Evolutionary conservation across 30 jellyfish, hydroid and myxozoan species (phyloP).

Genomic region (Mastigias papua): DNA sequence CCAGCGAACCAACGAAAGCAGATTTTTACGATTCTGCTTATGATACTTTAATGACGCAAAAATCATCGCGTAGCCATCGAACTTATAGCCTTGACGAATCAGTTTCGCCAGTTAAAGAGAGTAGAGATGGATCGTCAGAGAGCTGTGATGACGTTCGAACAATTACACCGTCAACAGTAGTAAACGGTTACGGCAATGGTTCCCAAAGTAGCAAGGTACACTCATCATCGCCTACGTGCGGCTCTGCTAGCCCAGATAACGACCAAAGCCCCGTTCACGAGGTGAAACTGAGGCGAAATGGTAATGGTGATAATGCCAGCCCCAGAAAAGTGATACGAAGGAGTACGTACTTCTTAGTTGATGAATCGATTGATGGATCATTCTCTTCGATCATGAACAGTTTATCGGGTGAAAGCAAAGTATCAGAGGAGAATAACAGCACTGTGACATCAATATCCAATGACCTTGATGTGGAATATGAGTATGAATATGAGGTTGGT

Average conservation of each 20-base stretch:
- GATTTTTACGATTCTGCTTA: slow-evolving; percentile 96
- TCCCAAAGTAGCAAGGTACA: slow-evolving; percentile 32
- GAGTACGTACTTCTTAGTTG: slow-evolving; percentile 68
- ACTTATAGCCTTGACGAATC: slow-evolving; percentile 61
- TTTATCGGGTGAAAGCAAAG: slow-evolving; percentile 58
- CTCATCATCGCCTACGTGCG: slow-evolving; percentile 8
- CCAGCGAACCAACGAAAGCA: slow-evolving; percentile 47
- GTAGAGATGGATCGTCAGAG: slow-evolving; percentile 64
- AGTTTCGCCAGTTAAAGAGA: slow-evolving; percentile 43
- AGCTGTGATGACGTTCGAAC: slow-evolving; percentile 77
- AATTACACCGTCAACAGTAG: slow-evolving; percentile 62
- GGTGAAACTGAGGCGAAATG: slow-evolving; percentile 77
- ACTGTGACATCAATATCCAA: slow-evolving; percentile 49
- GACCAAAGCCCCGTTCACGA: slow-evolving; percentile 79
- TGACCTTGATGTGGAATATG: slow-evolving; percentile 84
- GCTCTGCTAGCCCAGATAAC: slow-evolving; percentile 65
- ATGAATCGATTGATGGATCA: slow-evolving; percentile 47
- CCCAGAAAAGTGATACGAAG: slow-evolving; percentile 71
- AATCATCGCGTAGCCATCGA: slow-evolving; percentile 89
- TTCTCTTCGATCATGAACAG: slow-evolving; percentile 16
- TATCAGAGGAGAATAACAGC: slow-evolving; percentile 27
- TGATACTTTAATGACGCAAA: slow-evolving; percentile 93
- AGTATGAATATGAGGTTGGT: slow-evolving; percentile 96
- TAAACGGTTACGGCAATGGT: slow-evolving; percentile 71
- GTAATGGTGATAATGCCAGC: slow-evolving; percentile 51